Percentiles rank a stretch among this genome's conserved stretches.
phyloP scores from a whole-genome alignment of 1,140 invertebrate species.

The Ruditapes philippinarum region DNA sequence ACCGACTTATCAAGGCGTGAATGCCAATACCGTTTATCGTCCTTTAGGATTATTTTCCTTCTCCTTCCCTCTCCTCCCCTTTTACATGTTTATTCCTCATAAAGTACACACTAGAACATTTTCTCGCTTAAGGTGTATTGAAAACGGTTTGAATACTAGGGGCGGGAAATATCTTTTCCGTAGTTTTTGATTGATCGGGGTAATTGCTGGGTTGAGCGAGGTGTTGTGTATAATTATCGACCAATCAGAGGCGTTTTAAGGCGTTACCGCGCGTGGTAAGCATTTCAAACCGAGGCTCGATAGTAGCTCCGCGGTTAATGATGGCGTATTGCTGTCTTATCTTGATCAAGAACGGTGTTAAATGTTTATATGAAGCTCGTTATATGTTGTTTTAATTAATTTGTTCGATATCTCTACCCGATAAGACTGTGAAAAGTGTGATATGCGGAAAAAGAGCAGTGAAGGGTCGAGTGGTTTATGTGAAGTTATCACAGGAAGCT shows the following conservation, averaged over 20 bases:
- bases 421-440: not conserved
- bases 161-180: conserved; percentile 47
- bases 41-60: conserved; percentile 47
- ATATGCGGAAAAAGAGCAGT: not conserved
- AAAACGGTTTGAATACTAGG: conserved; percentile 11
- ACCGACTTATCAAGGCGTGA: conserved; percentile 45
- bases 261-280: conserved; percentile 57
- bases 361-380: conserved; percentile 42
- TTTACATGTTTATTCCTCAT: conserved; percentile 20
- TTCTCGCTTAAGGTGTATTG: conserved; percentile 41
- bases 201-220: conserved; percentile 63
- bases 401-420: conserved; percentile 37
- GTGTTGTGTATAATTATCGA: conserved; percentile 62
- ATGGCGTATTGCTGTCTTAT: conserved; percentile 27
- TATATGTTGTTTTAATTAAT: conserved; percentile 62
- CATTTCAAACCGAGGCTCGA: conserved; percentile 41
- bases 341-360: not conserved
- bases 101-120: conserved; percentile 41
- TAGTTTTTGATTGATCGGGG: conserved; percentile 60
- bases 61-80: not conserved
- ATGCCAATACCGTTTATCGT: conserved; percentile 49
- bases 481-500: not conserved
- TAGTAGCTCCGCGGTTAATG: not conserved
- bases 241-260: conserved; percentile 66
- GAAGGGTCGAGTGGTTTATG: conserved; percentile 4